A percentile compares a stretch with the other conserved stretches of the same genome.
phyloP scores from a whole-genome alignment of 30 jellyfish, hydroid and myxozoan genomes.

The Pelagia noctiluca region DNA sequence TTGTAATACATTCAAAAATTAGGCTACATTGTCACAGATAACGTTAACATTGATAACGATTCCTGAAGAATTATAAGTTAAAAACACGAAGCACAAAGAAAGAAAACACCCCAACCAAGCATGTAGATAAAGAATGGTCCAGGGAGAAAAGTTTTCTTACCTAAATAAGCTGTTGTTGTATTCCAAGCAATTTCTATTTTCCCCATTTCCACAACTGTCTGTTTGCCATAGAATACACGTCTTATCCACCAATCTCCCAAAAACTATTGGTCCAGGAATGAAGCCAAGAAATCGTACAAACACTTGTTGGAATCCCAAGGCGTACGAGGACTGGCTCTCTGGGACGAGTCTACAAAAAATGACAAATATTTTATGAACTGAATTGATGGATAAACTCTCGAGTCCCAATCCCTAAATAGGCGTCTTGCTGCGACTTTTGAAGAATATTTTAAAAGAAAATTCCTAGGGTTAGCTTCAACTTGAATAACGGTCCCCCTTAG shows the following conservation, averaged over 20 bases:
- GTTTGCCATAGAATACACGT: conserved; percentile 91
- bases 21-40: too few species aligned
- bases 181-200: conserved; percentile 82
- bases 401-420: background rate
- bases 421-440: too few species aligned
- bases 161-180: conserved; percentile 72
- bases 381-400: background rate
- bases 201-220: conserved; percentile 82
- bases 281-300: conserved; percentile 91
- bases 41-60: too few species aligned
- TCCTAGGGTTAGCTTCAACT: too few species aligned
- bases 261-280: conserved; percentile 96
- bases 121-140: too few species aligned
- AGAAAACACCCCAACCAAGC: too few species aligned
- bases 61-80: too few species aligned
- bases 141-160: conserved; percentile 34
- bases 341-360: conserved; percentile 85
- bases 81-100: too few species aligned
- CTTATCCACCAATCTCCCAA: conserved; percentile 88
- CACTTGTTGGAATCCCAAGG: conserved; percentile 97
- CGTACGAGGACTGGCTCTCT: conserved; percentile 89
- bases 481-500: too few species aligned
- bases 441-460: too few species aligned
- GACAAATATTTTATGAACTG: too few species aligned
- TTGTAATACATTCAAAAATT: too few species aligned